Evolutionary conservation across 2,797 vertebrate species (phyloP).

Genomic region (Scyliorhinus canicula): DNA sequence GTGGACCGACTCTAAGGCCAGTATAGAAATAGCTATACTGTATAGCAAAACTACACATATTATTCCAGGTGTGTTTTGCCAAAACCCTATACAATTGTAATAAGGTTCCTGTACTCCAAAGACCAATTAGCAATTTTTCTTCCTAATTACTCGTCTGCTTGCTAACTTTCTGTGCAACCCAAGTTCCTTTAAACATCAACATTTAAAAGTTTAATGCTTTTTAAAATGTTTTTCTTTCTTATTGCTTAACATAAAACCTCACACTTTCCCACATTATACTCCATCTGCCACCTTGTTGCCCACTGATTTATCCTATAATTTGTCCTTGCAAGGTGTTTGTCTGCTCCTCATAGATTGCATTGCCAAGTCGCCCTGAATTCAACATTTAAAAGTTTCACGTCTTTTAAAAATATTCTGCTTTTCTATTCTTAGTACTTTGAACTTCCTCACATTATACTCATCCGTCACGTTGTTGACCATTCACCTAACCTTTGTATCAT

Average conservation of each 20-base stretch:
- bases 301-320: not conserved
- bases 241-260: not conserved
- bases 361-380: not conserved
- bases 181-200: not conserved
- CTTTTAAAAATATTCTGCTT: not conserved
- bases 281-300: not conserved
- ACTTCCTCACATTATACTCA: not conserved
- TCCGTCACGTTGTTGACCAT: not conserved
- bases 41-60: not conserved
- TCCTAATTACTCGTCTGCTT: not conserved
- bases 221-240: not conserved
- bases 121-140: not conserved
- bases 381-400: not conserved
- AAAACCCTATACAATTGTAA: not conserved
- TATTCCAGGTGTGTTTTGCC: not conserved
- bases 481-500: not conserved
- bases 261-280: not conserved
- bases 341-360: not conserved
- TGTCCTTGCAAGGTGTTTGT: not conserved
- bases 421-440: not conserved
- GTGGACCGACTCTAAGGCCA: not conserved
- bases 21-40: not conserved
- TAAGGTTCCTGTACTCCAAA: not conserved
- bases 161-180: not conserved
- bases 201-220: not conserved